Evolutionary conservation across 2,797 vertebrate genomes (phyloP).

Genomic region (Liparis tanakae): DNA sequence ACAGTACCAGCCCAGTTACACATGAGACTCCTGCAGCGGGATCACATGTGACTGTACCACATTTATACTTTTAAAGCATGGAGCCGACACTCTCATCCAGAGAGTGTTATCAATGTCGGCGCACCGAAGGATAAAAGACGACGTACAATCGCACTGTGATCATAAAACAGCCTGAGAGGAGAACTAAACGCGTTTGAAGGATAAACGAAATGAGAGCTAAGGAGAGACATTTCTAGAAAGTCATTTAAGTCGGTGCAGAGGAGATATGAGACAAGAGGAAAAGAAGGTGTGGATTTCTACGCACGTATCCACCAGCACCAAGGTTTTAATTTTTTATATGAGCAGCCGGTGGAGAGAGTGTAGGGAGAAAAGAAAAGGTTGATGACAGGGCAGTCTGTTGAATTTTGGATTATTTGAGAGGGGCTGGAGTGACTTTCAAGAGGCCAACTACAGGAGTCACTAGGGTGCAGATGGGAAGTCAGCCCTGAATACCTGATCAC

Average conservation of each 20-base stretch:
- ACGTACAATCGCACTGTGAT: constrained; percentile 11
- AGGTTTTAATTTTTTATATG: constrained; percentile 40
- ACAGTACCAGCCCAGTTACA: neutral
- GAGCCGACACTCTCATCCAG: neutral
- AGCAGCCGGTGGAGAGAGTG: neutral
- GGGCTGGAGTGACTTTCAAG: constrained; percentile 28
- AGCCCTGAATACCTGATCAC: constrained; percentile 44
- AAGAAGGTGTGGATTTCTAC: constrained; percentile 3
- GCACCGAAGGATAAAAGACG: neutral
- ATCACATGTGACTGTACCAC: constrained; percentile 15
- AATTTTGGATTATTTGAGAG: constrained; percentile 51
- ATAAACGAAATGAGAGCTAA: constrained; percentile 35
- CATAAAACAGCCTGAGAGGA: constrained; percentile 24
- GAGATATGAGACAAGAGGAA: neutral
- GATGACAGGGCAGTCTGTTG: constrained; percentile 45
- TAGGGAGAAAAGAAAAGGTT: constrained; percentile 31
- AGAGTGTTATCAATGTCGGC: constrained; percentile 19
- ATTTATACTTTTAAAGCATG: constrained; percentile 31
- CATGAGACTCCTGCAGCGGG: constrained; percentile 8
- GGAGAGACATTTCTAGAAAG: constrained; percentile 24
- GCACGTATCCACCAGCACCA: constrained; percentile 6
- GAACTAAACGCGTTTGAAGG: constrained; percentile 15
- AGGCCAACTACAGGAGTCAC: constrained; percentile 13
- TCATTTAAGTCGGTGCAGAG: constrained; percentile 21
- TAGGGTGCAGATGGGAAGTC: constrained; percentile 40